Evolutionary conservation across 1,140 invertebrate genomes (phyloP), one percentile per base, ranked within the genome.

Genomic region (Pantala flavescens): DNA sequence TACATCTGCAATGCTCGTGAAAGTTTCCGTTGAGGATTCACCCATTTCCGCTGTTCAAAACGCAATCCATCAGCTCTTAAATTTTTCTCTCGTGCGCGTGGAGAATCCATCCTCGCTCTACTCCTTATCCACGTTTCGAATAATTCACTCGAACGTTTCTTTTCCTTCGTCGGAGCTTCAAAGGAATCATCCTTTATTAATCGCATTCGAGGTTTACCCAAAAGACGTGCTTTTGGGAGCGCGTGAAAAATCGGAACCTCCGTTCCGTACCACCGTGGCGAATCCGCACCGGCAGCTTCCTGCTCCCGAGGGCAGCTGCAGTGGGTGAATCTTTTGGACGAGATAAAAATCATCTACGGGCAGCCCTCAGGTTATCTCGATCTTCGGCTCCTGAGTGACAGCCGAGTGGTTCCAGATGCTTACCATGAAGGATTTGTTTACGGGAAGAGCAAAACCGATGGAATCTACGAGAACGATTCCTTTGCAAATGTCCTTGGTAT

Each of bases 301-400:
- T 16, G 49, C 49, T 63, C 49, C 49, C 28, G 28, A 36, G 28
- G 28, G 28, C 28, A 36, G 28, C 28, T 36, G 28, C 28, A 36
- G 28, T 9, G n/a, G 49, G 49, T 63, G 49, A 63, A 63, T 63
- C 49, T 63, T 63, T 63, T 63, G 49, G n/a, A 63, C 2, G 49
- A 63, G 49, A 63, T 63, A 63, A 63, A 63, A 63, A 63, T 63
- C 49, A 63, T 63, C 16, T 21, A 63, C 49, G 49, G 49, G 49
- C 49, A 63, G 49, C 49, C 49, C n/a, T 63, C 12, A 14, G 49
- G n/a, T 63, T 63, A 63, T 63, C 49, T 3, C 14, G 49, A 63
- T 63, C 49, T 63, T 63, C 49, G 49, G 14, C 49, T 63, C 49
- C 49, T 21, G 49, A 16, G 49, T 63, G 49, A 63, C 49, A 63